Evolutionary conservation across 2,888 invertebrate species (phyloP).

Genomic region (Apamea epomidion): DNA sequence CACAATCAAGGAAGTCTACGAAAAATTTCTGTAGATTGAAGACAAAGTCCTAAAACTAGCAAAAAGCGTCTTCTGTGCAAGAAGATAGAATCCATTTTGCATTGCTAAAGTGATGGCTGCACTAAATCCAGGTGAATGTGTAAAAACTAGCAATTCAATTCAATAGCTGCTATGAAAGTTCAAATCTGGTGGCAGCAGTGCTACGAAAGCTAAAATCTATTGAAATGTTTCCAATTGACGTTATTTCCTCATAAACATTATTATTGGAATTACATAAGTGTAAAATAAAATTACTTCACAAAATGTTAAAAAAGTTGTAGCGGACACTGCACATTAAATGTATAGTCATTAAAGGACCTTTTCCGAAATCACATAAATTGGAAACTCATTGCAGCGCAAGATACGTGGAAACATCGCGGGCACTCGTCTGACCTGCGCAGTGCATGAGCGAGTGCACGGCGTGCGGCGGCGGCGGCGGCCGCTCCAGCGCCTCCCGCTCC

Average conservation of each 20-base stretch:
- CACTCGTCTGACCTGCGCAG: conserved; percentile 92
- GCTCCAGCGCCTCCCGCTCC: conserved; percentile 91
- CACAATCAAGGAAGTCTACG: conserved; percentile 30
- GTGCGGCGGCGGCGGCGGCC: conserved; percentile 93
- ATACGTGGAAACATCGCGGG: neutral
- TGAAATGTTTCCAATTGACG: conserved; percentile 35
- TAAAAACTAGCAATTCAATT: conserved; percentile 26
- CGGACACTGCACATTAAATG: neutral
- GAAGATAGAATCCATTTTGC: conserved; percentile 11
- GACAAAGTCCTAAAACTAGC: conserved; percentile 20
- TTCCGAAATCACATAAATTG: conserved; percentile 27
- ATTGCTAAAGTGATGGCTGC: conserved; percentile 20
- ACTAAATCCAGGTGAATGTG: conserved; percentile 4
- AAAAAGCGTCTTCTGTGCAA: conserved; percentile 38
- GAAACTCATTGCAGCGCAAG: conserved; percentile 5
- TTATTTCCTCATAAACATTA: neutral
- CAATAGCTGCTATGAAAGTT: conserved; percentile 22
- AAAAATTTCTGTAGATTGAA: conserved; percentile 30
- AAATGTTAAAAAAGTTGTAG: neutral
- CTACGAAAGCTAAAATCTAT: conserved; percentile 29
- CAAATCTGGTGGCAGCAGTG: conserved; percentile 8
- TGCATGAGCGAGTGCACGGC: conserved; percentile 93
- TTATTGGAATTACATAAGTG: neutral
- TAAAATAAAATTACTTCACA: neutral
- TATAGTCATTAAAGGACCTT: neutral